Evolutionary conservation across 2,888 invertebrate genomes (phyloP).

Genomic region (Sylvicola fuscatus): DNA sequence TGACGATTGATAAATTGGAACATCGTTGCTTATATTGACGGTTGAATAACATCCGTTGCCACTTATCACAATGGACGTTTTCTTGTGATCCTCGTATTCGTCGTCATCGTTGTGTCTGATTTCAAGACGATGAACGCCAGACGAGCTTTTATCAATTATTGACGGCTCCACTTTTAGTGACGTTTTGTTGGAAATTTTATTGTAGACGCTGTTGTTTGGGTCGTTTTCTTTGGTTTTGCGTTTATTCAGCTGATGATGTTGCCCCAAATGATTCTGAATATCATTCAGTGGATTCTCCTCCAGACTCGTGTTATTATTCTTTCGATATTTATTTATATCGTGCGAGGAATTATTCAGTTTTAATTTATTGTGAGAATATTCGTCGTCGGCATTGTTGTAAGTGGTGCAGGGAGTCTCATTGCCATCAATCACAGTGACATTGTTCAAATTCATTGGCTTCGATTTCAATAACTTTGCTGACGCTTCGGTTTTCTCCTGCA

Average conservation of each 20-base stretch:
- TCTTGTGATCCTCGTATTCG: constrained; percentile 29
- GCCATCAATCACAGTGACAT: not conserved
- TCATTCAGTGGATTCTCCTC: not conserved
- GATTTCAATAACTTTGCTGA: too few species aligned
- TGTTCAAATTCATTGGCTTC: too few species aligned
- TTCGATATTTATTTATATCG: not conserved
- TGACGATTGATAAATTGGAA: constrained; percentile 49
- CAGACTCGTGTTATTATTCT: not conserved
- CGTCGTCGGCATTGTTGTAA: too few species aligned
- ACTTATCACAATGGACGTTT: constrained; percentile 51
- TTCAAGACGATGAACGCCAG: constrained; percentile 30
- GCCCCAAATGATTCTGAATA: not conserved
- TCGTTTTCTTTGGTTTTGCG: not conserved
- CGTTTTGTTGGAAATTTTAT: constrained; percentile 15
- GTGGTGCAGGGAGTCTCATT: too few species aligned
- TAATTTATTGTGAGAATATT: too few species aligned
- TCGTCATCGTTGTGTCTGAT: constrained; percentile 33
- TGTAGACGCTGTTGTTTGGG: not conserved
- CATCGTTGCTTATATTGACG: constrained; percentile 46
- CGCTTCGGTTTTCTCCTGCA: too few species aligned
- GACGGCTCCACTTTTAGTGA: constrained; percentile 26
- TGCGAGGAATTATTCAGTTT: too few species aligned
- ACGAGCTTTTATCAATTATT: constrained; percentile 17
- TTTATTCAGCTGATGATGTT: not conserved
- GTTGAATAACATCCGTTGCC: constrained; percentile 56